Conservation (phyloP, 2,888 invertebrate species). For the Bugulina stolonifera region DNA sequence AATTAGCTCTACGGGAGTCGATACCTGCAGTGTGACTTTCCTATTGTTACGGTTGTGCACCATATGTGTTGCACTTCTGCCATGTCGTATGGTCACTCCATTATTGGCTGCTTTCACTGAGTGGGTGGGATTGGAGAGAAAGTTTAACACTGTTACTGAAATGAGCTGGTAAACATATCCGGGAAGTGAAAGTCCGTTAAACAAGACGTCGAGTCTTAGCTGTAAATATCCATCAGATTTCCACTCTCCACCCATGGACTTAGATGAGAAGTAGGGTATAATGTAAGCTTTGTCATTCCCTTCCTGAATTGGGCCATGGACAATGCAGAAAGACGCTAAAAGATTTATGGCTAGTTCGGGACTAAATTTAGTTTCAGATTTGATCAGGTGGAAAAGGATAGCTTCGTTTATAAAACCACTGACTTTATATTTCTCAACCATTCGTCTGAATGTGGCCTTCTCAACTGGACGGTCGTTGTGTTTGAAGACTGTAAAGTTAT, state of each 20-base stretch:
- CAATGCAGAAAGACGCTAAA: not conserved
- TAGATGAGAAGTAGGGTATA: not conserved
- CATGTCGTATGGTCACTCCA: not conserved
- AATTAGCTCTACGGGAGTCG: not conserved
- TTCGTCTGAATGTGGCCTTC: not conserved
- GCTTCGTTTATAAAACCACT: not conserved
- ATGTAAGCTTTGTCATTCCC: not conserved
- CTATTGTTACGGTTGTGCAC: not conserved
- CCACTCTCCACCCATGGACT: too few relatives aligned
- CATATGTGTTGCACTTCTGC: not conserved
- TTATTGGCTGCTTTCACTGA: not conserved
- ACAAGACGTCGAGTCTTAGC: not conserved
- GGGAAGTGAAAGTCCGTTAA: not conserved
- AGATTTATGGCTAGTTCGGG: not conserved
- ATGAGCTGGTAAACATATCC: conserved; percentile 14
- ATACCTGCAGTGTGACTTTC: not conserved
- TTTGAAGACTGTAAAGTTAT: not conserved
- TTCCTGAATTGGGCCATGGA: not conserved
- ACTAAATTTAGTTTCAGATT: not conserved
- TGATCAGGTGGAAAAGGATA: not conserved
- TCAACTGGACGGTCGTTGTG: not conserved
- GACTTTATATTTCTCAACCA: not conserved
- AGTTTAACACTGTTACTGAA: not conserved
- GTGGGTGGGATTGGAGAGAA: too few relatives aligned
- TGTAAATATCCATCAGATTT: conserved; percentile 2